These are phyloP conservation scores for Ectemnius cavifrons DNA, from an alignment of 2,888 invertebrate genomes.

Conservation along the genomic window DNA sequence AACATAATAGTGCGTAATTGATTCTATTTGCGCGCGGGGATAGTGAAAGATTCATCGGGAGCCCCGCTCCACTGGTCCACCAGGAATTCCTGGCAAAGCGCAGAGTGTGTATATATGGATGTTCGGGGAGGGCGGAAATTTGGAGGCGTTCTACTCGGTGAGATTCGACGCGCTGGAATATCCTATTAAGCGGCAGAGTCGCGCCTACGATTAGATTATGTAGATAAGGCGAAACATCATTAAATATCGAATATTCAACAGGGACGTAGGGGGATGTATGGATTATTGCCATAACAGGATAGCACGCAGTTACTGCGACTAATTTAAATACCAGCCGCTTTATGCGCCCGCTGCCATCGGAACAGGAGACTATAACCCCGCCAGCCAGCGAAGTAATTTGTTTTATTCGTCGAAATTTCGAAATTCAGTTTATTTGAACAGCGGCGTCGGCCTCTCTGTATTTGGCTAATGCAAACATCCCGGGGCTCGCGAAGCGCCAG, in stretches of 20 bases:
- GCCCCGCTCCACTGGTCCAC: too few species aligned
- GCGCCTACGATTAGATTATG: constrained; percentile 28
- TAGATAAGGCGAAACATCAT: constrained; percentile 18
- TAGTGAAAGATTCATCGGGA: too few species aligned
- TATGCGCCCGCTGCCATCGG: not conserved
- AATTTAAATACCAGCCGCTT: constrained; percentile 14
- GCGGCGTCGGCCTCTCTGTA: not conserved
- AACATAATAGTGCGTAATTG: too few species aligned
- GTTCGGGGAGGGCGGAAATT: not conserved
- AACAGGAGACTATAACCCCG: not conserved
- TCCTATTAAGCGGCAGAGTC: constrained; percentile 20
- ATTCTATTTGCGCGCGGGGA: too few species aligned
- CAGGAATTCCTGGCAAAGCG: too few species aligned
- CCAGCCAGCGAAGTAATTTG: constrained; percentile 1
- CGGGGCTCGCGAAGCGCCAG: not conserved
- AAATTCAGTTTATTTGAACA: not conserved
- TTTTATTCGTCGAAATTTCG: constrained; percentile 1
- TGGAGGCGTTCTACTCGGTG: not conserved
- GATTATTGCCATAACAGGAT: constrained; percentile 21
- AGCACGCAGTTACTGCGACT: constrained; percentile 19
- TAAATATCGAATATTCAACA: constrained; percentile 18
- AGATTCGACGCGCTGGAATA: not conserved
- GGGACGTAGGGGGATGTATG: constrained; percentile 8
- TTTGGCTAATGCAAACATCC: constrained; percentile 7
- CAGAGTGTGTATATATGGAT: too few species aligned